Base-by-base conservation (phyloP, 2,113 vertebrate species). In the Anguilla rostrata region DNA sequence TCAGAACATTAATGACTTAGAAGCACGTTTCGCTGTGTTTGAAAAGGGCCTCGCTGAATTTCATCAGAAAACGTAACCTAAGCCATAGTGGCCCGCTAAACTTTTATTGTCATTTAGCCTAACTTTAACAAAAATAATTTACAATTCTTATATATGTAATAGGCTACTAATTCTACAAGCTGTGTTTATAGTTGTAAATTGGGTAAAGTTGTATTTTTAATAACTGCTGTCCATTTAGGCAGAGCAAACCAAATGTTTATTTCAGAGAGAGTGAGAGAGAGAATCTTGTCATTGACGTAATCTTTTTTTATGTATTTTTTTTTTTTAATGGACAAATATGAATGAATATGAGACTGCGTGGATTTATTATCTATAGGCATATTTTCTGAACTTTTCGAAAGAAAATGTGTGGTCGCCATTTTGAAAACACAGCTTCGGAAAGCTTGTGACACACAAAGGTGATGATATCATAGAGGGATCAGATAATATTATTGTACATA, bases 391-490 rank as follows among this genome's bases (percentile, higher is more conserved):
- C 18, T 60, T 43, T 78, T n/a, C 66, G 41, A 49, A 40, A 46
- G 34, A 39, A 41, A 29, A 43, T 71, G 26, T 84, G 39, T 26
- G 20, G 86, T 81, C 89, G 89, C 87, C 90, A 84, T 94, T 92
- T 92, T 89, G 89, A 84, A 86, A 75, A 75, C 14, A 60, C 11
- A 60, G 41, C 40, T 79, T n/a, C 29, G 16, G 41, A n/a, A 56
- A 79, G 29, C n/a, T 56, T 84, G 60, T 75, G 39, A 18, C 14
- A 79, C n/a, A 85, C 41, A 15, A 63, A 86, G 66, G 56, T 86
- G 75, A 60, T 57, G n/a, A 80, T 56, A 56, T 80, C 56, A 81
- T n/a, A 26, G 75, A 43, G 34, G 78, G 78, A 63, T 57, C 46
- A 53, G 56, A 63, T 40, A 43, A 81, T 57, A 34, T 81, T 81